These are phyloP conservation scores for Lophochroa leadbeateri DNA, from an alignment of 2,113 vertebrate genomes.

Conservation along the genomic window DNA sequence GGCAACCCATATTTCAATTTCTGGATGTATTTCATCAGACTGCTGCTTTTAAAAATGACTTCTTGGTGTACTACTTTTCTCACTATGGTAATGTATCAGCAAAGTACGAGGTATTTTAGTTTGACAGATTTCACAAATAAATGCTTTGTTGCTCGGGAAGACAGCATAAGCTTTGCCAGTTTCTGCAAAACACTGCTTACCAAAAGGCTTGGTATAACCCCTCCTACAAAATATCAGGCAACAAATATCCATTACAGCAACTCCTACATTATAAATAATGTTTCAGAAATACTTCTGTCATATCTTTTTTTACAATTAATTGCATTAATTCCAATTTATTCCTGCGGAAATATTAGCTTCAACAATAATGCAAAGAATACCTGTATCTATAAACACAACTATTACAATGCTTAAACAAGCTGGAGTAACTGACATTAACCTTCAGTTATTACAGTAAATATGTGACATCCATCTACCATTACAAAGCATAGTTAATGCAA, in stretches of 20 bases:
- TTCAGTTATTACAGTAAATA: constrained; percentile 50
- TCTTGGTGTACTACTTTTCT: constrained; percentile 17
- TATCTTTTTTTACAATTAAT: background rate
- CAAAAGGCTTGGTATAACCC: background rate
- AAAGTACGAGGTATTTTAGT: background rate
- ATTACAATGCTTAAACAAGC: constrained; percentile 18
- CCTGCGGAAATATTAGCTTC: background rate
- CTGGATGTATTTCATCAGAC: background rate
- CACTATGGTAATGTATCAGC: background rate
- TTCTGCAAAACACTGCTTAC: constrained; percentile 37
- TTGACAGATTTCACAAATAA: constrained; percentile 38
- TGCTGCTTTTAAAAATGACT: background rate
- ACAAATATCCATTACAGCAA: background rate
- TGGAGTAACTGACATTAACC: constrained; percentile 29
- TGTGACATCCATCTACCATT: constrained; percentile 57
- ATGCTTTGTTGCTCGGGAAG: background rate
- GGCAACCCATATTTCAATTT: background rate
- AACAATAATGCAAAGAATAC: background rate
- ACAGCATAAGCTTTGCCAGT: background rate
- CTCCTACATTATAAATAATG: background rate
- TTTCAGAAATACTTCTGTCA: background rate
- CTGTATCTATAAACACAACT: constrained; percentile 24
- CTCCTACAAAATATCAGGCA: background rate
- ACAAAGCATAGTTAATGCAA: constrained; percentile 66
- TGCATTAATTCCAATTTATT: background rate